These are phyloP conservation scores for Bryconaethiops microstoma DNA, from an alignment of 2,797 vertebrate species.

Conservation along the genomic window DNA sequence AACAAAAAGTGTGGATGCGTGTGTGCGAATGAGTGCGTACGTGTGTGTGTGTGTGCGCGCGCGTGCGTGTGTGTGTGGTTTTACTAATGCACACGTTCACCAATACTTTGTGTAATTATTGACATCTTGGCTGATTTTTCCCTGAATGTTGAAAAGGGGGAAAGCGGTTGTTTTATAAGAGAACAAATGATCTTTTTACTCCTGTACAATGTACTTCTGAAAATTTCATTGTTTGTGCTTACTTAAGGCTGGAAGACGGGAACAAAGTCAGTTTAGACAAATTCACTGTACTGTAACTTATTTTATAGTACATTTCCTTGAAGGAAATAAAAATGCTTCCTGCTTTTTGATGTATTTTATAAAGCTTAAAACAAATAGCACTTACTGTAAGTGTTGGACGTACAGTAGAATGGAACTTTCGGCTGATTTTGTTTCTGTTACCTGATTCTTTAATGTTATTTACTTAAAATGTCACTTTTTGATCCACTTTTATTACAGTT, in stretches of 20 bases:
- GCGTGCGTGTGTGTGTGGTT: conserved; percentile 31
- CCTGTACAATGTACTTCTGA: conserved; percentile 83
- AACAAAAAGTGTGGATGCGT: conserved; percentile 59
- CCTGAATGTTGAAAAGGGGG: conserved; percentile 85
- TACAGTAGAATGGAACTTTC: conserved; percentile 90
- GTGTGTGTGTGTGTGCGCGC: conserved; percentile 35
- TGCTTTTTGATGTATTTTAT: conserved; percentile 91
- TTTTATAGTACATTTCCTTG: conserved; percentile 99
- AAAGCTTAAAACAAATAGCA: conserved; percentile 94
- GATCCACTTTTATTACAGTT: conserved; percentile 85
- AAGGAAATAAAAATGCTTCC: conserved; percentile 88
- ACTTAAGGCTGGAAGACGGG: conserved; percentile 94
- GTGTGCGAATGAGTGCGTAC: conserved; percentile 34
- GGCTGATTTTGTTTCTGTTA: conserved; percentile 93
- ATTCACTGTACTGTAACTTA: conserved; percentile 99
- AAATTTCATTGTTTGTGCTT: conserved; percentile 81
- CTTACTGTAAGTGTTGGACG: conserved; percentile 88
- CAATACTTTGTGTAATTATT: conserved; percentile 83
- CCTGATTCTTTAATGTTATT: conserved; percentile 86
- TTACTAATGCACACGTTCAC: conserved; percentile 50
- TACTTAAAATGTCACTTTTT: conserved; percentile 88
- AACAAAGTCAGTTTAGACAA: conserved; percentile 97
- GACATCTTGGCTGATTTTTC: conserved; percentile 83
- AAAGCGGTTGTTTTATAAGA: conserved; percentile 84
- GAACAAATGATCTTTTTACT: conserved; percentile 82